Evolutionary conservation across 2,113 vertebrate species (phyloP).

Genomic region (Leptocoma aspasia): DNA sequence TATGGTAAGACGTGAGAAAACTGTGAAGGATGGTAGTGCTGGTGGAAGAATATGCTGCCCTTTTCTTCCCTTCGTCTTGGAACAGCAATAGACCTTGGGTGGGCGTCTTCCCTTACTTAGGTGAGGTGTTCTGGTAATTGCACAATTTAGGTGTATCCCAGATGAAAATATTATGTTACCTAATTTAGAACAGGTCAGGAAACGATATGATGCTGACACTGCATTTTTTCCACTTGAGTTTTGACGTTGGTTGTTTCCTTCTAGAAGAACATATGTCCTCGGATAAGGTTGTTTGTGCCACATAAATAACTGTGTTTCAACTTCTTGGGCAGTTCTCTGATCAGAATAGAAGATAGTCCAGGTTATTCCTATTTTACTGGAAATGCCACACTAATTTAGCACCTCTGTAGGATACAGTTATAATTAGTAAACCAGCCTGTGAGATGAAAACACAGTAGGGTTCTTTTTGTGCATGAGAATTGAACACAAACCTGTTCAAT

Average conservation of each 20-base stretch:
- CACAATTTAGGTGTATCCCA: background rate
- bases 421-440: background rate
- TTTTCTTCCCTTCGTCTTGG: background rate
- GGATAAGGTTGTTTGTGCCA: background rate
- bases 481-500: background rate
- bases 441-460: background rate
- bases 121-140: background rate
- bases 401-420: background rate
- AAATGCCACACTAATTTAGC: background rate
- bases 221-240: conserved; percentile 11
- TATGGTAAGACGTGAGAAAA: background rate
- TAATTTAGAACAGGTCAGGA: conserved; percentile 40
- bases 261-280: background rate
- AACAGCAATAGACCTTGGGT: conserved; percentile 8
- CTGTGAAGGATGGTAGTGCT: background rate
- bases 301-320: background rate
- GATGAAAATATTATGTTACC: background rate
- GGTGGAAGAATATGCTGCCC: background rate
- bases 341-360: background rate
- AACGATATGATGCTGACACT: conserved; percentile 21
- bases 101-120: conserved; percentile 7
- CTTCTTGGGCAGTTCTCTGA: background rate
- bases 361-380: background rate
- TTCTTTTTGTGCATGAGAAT: background rate
- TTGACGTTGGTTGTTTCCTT: conserved; percentile 13